phyloP scores from a whole-genome alignment of 2,113 vertebrate species.

The Strigops habroptila region DNA sequence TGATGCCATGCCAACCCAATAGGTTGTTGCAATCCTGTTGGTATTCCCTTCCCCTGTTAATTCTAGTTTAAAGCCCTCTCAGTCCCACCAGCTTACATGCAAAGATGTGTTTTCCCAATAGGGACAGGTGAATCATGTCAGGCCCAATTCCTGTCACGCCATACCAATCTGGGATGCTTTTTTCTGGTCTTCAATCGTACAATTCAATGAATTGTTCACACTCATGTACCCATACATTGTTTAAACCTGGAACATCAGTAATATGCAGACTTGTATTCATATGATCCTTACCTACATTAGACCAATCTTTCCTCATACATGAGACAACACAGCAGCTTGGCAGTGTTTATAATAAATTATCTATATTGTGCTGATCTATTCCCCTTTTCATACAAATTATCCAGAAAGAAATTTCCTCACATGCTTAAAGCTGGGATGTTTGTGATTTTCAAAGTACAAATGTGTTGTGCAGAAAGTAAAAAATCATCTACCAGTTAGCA shows the following conservation, averaged over 20 bases:
- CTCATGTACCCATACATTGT: background rate
- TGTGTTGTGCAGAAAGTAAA: background rate
- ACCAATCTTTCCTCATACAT: background rate
- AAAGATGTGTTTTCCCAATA: background rate
- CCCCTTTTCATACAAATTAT: background rate
- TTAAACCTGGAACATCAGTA: conserved; percentile 18
- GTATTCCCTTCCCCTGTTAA: background rate
- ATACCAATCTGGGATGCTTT: conserved; percentile 4
- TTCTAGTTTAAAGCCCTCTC: background rate
- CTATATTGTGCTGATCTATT: background rate
- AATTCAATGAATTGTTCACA: background rate
- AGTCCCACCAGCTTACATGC: no score
- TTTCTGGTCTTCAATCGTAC: conserved; percentile 30
- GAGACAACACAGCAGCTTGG: background rate
- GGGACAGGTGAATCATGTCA: background rate
- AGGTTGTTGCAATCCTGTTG: background rate
- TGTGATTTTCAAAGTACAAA: background rate
- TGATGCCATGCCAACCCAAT: accelerated
- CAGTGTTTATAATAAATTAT: background rate
- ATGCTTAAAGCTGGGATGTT: background rate
- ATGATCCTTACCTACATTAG: conserved; percentile 14
- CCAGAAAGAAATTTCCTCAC: background rate
- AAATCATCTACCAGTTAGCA: background rate
- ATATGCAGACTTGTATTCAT: background rate
- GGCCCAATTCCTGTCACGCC: background rate